Base-by-base conservation (phyloP, 2,888 invertebrate genomes). In the Calliphora vomitoria region DNA sequence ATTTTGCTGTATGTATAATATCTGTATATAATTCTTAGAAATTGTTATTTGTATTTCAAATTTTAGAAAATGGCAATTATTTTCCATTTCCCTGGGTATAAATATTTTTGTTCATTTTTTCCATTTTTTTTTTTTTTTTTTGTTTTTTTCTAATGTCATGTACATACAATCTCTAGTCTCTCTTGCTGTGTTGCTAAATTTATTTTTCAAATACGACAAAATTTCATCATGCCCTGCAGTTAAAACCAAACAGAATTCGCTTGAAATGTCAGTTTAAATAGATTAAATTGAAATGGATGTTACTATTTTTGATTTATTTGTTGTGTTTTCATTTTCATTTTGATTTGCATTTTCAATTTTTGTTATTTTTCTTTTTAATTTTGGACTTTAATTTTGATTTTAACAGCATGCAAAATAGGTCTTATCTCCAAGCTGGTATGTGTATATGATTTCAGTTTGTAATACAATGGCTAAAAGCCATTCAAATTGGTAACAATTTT, bases 251-350 rank as follows among this genome's bases (percentile, higher is more conserved):
- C 11, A 31, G 55, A 25, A 18, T 79, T 58, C 44, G 15, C 31
- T 79, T 18, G 68, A 69, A 69, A 58, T 69, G 79, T 35, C 25
- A 31, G 58, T 79, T 69, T 58, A 15, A 76, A 38, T 31, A 53
- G 76, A 64, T 76, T 64, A 15, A 76, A 53, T 47, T 72, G 20
- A 41, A 72, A 72, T 58, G 58, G 38, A 20, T 55, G 18, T 41
- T 18, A 18, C 11, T 31, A 11, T n/a, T 69, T n/a, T 18, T 18
- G 35, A 35, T 35, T 72, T 41, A 15, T 8, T 25, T 58, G 60
- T n/a, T 64, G 8, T 55, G n/a, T n/a, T n/a, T n/a, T n/a, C n/a
- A n/a, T n/a, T 35, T n/a, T n/a, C 2, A 44, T 13, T 53, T 53
- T 71, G n/a, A 18, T 41, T 69, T 69, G 31, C n/a, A 18, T 41